Percentiles rank a stretch among this genome's conserved stretches.
Conservation (phyloP, 2,113 vertebrate species). For the Plectropomus leopardus region DNA sequence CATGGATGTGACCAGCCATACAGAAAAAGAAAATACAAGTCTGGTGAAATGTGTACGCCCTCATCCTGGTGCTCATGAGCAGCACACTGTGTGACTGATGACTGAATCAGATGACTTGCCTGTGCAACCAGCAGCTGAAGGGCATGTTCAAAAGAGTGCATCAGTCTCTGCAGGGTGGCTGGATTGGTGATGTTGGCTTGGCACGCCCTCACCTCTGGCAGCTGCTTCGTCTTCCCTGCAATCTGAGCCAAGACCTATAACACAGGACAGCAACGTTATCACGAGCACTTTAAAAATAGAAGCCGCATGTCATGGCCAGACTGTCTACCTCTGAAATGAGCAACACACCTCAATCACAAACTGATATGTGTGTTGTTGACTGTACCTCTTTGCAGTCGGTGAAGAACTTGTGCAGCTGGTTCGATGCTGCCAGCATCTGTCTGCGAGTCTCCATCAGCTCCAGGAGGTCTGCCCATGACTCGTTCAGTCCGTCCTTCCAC, state of each 20-base stretch:
- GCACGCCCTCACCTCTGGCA: conserved; percentile 86
- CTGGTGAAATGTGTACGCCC: neutral
- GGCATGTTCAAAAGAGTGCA: conserved; percentile 86
- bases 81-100: neutral
- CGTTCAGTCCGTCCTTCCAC: conserved; percentile 96
- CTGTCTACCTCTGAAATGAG: conserved; percentile 38
- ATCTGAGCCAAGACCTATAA: conserved; percentile 86
- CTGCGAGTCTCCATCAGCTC: conserved; percentile 95
- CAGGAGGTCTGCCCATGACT: conserved; percentile 95
- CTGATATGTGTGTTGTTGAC: conserved; percentile 8
- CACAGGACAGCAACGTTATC: conserved; percentile 60
- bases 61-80: neutral
- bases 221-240: conserved; percentile 85
- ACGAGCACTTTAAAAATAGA: conserved; percentile 70
- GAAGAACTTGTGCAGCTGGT: conserved; percentile 94
- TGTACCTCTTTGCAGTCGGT: conserved; percentile 91
- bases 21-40: neutral
- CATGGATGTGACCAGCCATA: neutral
- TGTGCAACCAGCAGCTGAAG: conserved; percentile 86
- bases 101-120: conserved; percentile 61
- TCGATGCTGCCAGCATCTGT: conserved; percentile 92
- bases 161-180: conserved; percentile 85
- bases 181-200: conserved; percentile 87
- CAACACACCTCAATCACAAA: conserved; percentile 8
- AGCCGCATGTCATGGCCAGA: conserved; percentile 41